Base-by-base conservation (phyloP, 2,797 vertebrate species). In the Sebastiscus tertius region DNA sequence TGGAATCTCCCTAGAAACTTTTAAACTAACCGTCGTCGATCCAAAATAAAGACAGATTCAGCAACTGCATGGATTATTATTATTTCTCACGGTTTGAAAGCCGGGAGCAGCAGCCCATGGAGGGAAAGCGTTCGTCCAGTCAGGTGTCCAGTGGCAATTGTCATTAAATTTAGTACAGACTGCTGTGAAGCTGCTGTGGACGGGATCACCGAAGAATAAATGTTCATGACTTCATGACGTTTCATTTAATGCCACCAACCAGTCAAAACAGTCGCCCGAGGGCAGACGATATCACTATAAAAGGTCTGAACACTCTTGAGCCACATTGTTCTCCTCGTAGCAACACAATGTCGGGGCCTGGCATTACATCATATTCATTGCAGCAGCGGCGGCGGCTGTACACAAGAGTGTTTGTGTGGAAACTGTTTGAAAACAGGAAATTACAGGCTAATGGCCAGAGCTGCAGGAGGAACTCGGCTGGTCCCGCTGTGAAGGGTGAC, bases 351-450 rank as follows among this genome's bases (percentile, higher is more conserved):
- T 33, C 27, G 0, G 26, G 7, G n/a, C 6, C 11, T 31, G 63
- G 5, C 20, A 36, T 91, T 91, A 72, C 72, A 33, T 75, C 84
- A 92, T 8, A 20, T 2, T 39, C 66, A 73, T 72, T 83, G 81
- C 86, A 56, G 81, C 66, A 64, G 77, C 49, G 1, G 42, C 16
- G 56, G 77, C 49, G 20, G 75, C 81, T 77, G 62, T 5, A 66
- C 75, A 67, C 78, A 82, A 70, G 52, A 86, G 70, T 1, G 52
- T 76, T n/a, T 52, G 34, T 24, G 87, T 85, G 66, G 85, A 88
- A 88, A 90, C 75, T 8, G 83, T 75, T 60, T 33, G 33, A 84
- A 87, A 94, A 95, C 93, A 95, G 94, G 95, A 96, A 96, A 94
- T 92, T 90, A 81, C 89, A 90, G 67, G 62, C 87, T 64, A 90